Conservation (phyloP, 2,113 vertebrate species). For the Channa argus region DNA sequence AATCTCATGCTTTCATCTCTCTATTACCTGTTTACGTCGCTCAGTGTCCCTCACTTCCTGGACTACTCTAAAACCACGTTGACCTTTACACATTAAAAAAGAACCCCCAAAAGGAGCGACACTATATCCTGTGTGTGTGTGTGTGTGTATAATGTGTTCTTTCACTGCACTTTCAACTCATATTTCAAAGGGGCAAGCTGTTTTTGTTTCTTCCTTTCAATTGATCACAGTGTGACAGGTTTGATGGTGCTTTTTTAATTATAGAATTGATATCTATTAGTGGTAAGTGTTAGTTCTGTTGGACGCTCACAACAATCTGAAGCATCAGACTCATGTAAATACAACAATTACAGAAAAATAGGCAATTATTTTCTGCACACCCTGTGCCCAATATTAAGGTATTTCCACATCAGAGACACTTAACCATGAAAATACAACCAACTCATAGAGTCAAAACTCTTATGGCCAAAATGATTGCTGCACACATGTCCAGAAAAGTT, state of each 20-base stretch:
- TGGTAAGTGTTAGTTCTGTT: neutral
- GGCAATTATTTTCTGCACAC: neutral
- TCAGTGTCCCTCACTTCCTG: constrained; percentile 40
- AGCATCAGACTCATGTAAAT: neutral
- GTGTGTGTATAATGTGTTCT: constrained; percentile 31
- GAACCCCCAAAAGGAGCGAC: neutral
- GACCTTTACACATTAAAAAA: constrained; percentile 61
- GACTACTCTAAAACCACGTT: constrained; percentile 25
- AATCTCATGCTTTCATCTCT: constrained; percentile 55
- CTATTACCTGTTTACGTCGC: constrained; percentile 40
- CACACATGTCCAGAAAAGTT: neutral
- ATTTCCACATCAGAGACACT: neutral
- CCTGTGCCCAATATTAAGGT: neutral
- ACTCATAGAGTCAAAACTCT: neutral
- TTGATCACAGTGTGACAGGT: constrained; percentile 10
- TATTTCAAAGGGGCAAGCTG: constrained; percentile 36
- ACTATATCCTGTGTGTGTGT: constrained; percentile 5
- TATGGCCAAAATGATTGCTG: neutral
- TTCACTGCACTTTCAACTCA: constrained; percentile 52
- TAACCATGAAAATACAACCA: neutral
- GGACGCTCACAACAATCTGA: neutral
- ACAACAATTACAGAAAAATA: neutral
- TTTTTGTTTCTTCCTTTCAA: constrained; percentile 11
- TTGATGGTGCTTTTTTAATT: neutral
- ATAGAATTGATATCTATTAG: neutral